Percentiles rank a stretch among this genome's conserved stretches.
These are phyloP conservation scores for Aphelenchoides besseyi DNA, from an alignment of 1,140 invertebrate genomes.

Conservation along the genomic window DNA sequence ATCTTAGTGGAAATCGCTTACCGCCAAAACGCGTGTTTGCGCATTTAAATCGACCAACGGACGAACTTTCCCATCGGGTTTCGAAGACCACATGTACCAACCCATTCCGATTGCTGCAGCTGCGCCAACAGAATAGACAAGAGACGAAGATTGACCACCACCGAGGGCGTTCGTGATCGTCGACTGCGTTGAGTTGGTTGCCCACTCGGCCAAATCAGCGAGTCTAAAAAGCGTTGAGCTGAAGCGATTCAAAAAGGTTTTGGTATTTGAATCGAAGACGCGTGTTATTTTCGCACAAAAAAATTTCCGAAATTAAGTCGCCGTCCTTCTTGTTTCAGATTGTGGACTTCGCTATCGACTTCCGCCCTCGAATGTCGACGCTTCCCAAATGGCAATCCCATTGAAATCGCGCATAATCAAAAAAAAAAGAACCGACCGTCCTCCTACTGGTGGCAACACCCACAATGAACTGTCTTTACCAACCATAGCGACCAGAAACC, in stretches of 20 bases:
- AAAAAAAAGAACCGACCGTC: no score
- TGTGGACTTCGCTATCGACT: no score
- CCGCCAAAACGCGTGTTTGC: slow-evolving; percentile 40
- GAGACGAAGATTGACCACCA: not conserved
- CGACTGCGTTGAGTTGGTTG: slow-evolving; percentile 20
- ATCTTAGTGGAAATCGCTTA: slow-evolving; percentile 26
- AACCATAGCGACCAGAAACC: not conserved
- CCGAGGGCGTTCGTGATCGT: slow-evolving; percentile 2
- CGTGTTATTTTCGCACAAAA: not conserved
- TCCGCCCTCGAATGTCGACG: no score
- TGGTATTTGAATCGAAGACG: no score
- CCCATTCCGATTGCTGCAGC: slow-evolving; percentile 46
- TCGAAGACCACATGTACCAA: slow-evolving; percentile 46
- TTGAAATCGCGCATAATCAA: no score
- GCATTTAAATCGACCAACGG: slow-evolving; percentile 41
- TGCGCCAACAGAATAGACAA: slow-evolving; percentile 39
- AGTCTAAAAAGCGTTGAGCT: slow-evolving; percentile 42
- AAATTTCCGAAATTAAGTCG: no score
- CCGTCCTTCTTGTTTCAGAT: no score
- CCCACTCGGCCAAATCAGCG: slow-evolving; percentile 45
- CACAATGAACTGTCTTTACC: not conserved
- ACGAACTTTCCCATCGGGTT: slow-evolving; percentile 29
- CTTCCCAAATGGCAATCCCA: no score
- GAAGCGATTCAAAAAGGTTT: no score
- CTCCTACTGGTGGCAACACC: not conserved